A percentile compares a stretch with the other conserved stretches of the same genome.
phyloP scores from a whole-genome alignment of 2,888 invertebrate species.

The Eumerus sabulonum region DNA sequence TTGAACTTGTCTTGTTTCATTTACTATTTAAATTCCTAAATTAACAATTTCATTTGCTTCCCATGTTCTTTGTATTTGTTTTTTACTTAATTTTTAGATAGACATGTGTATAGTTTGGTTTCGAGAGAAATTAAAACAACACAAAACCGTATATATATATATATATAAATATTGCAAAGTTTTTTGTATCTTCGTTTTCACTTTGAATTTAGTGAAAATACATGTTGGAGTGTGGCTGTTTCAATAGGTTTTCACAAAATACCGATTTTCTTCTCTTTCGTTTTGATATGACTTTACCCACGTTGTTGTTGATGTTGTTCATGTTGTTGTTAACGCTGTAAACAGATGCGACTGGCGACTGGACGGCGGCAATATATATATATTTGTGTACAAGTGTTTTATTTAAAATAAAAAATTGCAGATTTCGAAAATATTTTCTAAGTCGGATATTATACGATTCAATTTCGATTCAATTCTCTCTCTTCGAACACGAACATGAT shows the following conservation, averaged over 20 bases:
- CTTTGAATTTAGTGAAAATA: constrained; percentile 20
- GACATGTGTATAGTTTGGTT: not conserved
- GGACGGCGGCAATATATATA: constrained; percentile 35
- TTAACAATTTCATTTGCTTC: constrained; percentile 57
- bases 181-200: not conserved
- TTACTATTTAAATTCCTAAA: constrained; percentile 26
- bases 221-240: constrained; percentile 56
- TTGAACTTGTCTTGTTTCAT: constrained; percentile 61
- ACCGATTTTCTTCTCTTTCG: constrained; percentile 12
- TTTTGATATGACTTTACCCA: constrained; percentile 50
- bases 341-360: constrained; percentile 35
- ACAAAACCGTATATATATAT: constrained; percentile 16
- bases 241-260: not conserved
- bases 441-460: too few species aligned
- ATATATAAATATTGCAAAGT: constrained; percentile 31
- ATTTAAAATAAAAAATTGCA: constrained; percentile 34
- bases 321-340: constrained; percentile 33
- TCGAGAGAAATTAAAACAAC: constrained; percentile 2
- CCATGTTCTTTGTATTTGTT: constrained; percentile 42
- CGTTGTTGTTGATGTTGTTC: constrained; percentile 17
- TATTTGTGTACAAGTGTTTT: too few species aligned
- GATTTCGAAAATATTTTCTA: constrained; percentile 60
- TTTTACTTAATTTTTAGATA: constrained; percentile 1
- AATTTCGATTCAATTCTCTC: too few species aligned
- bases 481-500: too few species aligned